phyloP scores from a whole-genome alignment of 2,888 invertebrate genomes.

The Bombylius discolor region DNA sequence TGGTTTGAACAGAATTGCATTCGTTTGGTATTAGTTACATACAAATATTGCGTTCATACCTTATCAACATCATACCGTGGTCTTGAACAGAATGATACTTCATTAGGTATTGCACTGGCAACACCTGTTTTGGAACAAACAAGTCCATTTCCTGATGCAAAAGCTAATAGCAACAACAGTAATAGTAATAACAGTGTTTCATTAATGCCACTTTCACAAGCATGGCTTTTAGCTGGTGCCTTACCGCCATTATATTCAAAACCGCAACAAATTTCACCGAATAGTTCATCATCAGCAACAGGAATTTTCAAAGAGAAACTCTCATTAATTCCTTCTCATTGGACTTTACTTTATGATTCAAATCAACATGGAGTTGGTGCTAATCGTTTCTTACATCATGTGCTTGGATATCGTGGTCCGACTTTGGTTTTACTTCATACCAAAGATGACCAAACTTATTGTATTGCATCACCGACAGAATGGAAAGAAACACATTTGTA shows the following conservation, averaged over 20 bases:
- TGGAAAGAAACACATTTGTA: constrained; percentile 79
- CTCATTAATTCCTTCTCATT: constrained; percentile 62
- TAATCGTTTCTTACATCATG: constrained; percentile 80
- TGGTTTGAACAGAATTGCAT: constrained; percentile 73
- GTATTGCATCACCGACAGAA: constrained; percentile 62
- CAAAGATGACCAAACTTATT: constrained; percentile 51
- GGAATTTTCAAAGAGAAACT: constrained; percentile 50
- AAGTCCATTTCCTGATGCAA: constrained; percentile 32
- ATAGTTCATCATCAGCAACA: constrained; percentile 24
- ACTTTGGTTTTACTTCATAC: constrained; percentile 49
- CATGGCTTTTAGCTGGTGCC: constrained; percentile 57
- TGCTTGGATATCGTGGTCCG: constrained; percentile 51
- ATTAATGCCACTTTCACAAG: constrained; percentile 49
- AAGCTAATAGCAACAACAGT: constrained; percentile 9
- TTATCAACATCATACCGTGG: constrained; percentile 44
- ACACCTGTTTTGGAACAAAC: constrained; percentile 59
- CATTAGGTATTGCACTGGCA: constrained; percentile 51
- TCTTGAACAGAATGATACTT: constrained; percentile 30
- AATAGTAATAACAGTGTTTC: constrained; percentile 25
- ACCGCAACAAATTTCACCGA: constrained; percentile 30
- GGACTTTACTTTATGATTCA: constrained; percentile 74
- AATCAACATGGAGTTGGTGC: constrained; percentile 76
- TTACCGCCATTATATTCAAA: constrained; percentile 46
- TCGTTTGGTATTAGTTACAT: constrained; percentile 59
- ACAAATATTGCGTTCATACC: constrained; percentile 44